phyloP scores from a whole-genome alignment of 2,888 invertebrate genomes.

The Tetropium fuscum region DNA sequence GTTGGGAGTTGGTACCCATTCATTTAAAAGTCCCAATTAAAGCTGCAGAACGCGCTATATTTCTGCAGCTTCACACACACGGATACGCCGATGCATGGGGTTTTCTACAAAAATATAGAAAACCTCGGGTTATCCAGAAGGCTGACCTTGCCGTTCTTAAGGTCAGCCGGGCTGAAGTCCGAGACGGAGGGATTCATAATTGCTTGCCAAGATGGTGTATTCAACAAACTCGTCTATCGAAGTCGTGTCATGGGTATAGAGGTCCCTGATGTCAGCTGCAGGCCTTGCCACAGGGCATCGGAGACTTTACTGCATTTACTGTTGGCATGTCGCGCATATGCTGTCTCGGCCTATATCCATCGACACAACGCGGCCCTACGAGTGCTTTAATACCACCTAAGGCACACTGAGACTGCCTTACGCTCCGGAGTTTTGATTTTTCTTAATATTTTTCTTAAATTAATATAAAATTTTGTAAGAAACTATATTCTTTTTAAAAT shows the following conservation, averaged over 20 bases:
- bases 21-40: background rate
- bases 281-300: background rate
- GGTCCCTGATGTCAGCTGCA: background rate
- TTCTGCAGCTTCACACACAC: constrained; percentile 4
- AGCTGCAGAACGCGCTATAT: background rate
- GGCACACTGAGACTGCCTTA: background rate
- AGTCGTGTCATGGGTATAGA: constrained; percentile 4
- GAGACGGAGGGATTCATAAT: constrained; percentile 5
- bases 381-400: background rate
- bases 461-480: too few relatives aligned
- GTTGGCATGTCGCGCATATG: background rate
- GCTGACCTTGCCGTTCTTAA: background rate
- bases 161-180: background rate
- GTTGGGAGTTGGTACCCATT: background rate
- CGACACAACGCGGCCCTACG: background rate
- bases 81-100: constrained; percentile 7
- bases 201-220: constrained; percentile 5
- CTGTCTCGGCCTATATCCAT: constrained; percentile 1
- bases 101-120: constrained; percentile 6
- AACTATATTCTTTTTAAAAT: too few relatives aligned
- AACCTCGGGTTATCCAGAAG: background rate
- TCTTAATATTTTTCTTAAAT: too few relatives aligned
- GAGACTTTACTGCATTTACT: background rate
- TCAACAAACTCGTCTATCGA: constrained; percentile 7
- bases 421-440: too few relatives aligned